These are phyloP conservation scores for Neoaliturus tenellus DNA, from an alignment of 2,888 invertebrate genomes.

Conservation along the genomic window DNA sequence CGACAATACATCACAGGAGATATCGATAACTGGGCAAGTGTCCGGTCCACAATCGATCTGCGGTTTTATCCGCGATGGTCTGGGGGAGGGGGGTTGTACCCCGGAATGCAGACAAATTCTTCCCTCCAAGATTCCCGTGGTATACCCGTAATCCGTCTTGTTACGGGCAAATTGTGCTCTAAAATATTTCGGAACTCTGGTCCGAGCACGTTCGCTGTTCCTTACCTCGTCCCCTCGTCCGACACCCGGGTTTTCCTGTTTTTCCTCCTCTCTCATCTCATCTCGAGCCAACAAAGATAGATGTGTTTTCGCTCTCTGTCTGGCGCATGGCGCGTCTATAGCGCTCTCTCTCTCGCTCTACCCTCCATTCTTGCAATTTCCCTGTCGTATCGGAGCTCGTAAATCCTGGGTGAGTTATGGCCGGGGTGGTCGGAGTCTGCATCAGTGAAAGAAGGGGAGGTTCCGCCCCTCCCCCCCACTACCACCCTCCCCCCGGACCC, in stretches of 20 bases:
- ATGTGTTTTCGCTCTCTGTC: slow-evolving; percentile 74
- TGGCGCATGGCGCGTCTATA: slow-evolving; percentile 40
- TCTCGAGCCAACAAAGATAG: slow-evolving; percentile 82
- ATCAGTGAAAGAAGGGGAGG: slow-evolving; percentile 58
- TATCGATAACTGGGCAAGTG: slow-evolving; percentile 13
- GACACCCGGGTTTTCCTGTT: slow-evolving; percentile 52
- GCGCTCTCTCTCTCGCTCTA: slow-evolving; percentile 52
- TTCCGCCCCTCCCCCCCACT: slow-evolving; percentile 11
- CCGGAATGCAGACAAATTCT: slow-evolving; percentile 67
- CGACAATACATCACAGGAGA: neutral
- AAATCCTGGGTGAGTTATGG: slow-evolving; percentile 91
- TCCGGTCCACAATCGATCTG: slow-evolving; percentile 16
- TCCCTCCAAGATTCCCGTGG: slow-evolving; percentile 62
- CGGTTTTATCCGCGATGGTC: neutral
- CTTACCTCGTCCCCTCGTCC: slow-evolving; percentile 62
- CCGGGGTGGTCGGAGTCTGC: slow-evolving; percentile 68
- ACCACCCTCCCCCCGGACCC: neutral
- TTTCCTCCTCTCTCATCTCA: slow-evolving; percentile 56
- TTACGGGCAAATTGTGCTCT: slow-evolving; percentile 62
- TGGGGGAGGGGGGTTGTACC: slow-evolving; percentile 65
- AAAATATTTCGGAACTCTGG: neutral
- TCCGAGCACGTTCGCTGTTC: slow-evolving; percentile 57
- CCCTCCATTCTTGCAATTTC: slow-evolving; percentile 91
- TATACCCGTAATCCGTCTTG: slow-evolving; percentile 63
- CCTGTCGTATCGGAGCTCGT: slow-evolving; percentile 94